A percentile compares a stretch with the other conserved stretches of the same genome.
These are phyloP conservation scores for Halcyon senegalensis DNA, from an alignment of 2,113 vertebrate genomes.

Conservation along the genomic window DNA sequence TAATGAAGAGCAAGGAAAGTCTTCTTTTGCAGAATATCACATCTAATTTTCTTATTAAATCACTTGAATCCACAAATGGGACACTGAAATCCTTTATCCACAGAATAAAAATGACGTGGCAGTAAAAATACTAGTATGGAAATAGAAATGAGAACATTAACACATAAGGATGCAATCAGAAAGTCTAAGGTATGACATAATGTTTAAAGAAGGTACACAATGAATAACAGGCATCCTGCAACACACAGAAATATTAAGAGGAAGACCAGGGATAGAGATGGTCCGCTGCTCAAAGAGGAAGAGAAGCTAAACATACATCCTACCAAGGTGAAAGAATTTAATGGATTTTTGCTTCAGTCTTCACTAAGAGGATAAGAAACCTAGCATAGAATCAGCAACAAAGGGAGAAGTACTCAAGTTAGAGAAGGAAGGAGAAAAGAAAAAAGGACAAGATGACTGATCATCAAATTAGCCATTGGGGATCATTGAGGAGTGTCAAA, in stretches of 20 bases:
- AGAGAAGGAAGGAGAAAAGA: not conserved
- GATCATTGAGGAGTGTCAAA: not conserved
- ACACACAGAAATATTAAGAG: not conserved
- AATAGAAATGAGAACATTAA: not conserved
- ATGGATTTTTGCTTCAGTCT: not conserved
- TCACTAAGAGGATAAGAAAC: not conserved
- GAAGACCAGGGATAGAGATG: not conserved
- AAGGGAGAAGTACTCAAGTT: not conserved
- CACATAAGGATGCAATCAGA: not conserved
- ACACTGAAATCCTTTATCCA: not conserved
- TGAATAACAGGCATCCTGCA: not conserved
- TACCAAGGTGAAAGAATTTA: not conserved
- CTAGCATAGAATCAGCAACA: not conserved
- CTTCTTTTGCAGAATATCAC: not conserved
- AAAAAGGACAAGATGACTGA: not conserved
- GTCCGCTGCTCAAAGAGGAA: not conserved
- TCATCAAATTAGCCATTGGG: not conserved
- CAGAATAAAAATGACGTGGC: not conserved
- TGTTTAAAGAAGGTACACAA: fast-evolving
- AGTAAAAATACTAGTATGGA: not conserved
- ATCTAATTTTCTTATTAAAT: not conserved
- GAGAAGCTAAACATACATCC: not conserved
- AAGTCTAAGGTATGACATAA: not conserved
- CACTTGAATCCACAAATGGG: not conserved
- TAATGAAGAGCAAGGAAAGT: not conserved